phyloP scores from a whole-genome alignment of 2,113 vertebrate species.

The Nycticryphes semicollaris region DNA sequence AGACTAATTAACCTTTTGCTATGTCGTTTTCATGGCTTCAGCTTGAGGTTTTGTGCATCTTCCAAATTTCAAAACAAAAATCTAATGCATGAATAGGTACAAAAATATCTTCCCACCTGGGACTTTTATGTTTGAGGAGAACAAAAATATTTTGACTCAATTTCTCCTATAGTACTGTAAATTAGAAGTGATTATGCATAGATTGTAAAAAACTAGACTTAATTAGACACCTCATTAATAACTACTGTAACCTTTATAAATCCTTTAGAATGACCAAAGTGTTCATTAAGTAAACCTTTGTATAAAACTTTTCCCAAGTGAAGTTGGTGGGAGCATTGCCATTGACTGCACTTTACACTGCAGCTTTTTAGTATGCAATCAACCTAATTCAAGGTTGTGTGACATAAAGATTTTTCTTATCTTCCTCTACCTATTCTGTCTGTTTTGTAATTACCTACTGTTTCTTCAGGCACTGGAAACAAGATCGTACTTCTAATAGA shows the following conservation, averaged over 20 bases:
- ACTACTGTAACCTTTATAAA: background rate
- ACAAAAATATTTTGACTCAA: background rate
- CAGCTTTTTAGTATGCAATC: background rate
- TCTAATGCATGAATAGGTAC: background rate
- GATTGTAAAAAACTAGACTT: background rate
- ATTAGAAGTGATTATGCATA: background rate
- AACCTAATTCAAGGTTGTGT: background rate
- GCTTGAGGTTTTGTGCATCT: background rate
- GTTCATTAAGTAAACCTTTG: background rate
- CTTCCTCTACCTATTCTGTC: conserved; percentile 24
- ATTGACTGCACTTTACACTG: background rate
- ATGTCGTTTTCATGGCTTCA: background rate
- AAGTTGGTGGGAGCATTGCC: background rate
- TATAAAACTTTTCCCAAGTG: background rate
- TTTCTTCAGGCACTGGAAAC: background rate
- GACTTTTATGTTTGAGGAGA: background rate
- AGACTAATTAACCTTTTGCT: background rate
- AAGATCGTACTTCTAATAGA: background rate
- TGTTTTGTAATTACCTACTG: conserved; percentile 10
- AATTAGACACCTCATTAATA: conserved; percentile 21
- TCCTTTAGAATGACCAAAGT: background rate
- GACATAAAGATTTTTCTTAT: conserved; percentile 37
- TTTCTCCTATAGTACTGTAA: background rate
- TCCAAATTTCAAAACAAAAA: background rate
- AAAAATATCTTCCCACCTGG: background rate